Evolutionary conservation across 2,797 vertebrate genomes (phyloP), one percentile per base, ranked within the genome.

Genomic region (Benthosema pterotum): DNA sequence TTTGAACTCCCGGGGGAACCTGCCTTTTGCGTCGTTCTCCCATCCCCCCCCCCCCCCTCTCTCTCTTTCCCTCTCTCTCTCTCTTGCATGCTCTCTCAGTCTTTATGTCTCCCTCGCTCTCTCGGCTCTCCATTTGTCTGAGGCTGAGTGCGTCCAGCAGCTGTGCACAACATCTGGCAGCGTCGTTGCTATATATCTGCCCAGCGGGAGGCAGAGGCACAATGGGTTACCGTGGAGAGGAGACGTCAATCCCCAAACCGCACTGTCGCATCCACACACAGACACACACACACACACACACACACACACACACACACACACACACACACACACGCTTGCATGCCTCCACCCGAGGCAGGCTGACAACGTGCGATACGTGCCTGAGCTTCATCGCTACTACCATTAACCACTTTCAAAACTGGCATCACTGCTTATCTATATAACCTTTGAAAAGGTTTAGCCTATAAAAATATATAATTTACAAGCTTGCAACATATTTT

Each of bases 81-180:
- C 14, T 46, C 22, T 11, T 2, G n/a, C n/a, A n/a, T n/a, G 15
- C 48, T 51, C 32, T 1, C 32, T 6, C 32, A 5, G 5, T 32
- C 28, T 32, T 32, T 32, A 32, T 32, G 5, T 65, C 53, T 16
- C 14, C 42, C 22, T 19, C 8, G 5, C 59, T 3, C 15, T 69
- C 68, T 75, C 60, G 65, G 54, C 11, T 38, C 32, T 7, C 32
- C 2, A 2, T 11, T 32, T 38, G 32, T 38, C 32, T 38, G 32
- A 65, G 59, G 77, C 54, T 8, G 54, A 77, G 76, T 72, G 70
- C 65, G 56, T 78, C 78, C 80, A 62, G 72, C 90, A 88, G 84
- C 84, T 90, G 89, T 70, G 80, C 55, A n/a, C 54, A 89, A 87
- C 88, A 90, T 89, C 88, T 91, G 88, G 75, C 52, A 62, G 74